These are phyloP conservation scores for Macrosteles quadrilineatus DNA, from an alignment of 1,140 invertebrate species.

Conservation along the genomic window DNA sequence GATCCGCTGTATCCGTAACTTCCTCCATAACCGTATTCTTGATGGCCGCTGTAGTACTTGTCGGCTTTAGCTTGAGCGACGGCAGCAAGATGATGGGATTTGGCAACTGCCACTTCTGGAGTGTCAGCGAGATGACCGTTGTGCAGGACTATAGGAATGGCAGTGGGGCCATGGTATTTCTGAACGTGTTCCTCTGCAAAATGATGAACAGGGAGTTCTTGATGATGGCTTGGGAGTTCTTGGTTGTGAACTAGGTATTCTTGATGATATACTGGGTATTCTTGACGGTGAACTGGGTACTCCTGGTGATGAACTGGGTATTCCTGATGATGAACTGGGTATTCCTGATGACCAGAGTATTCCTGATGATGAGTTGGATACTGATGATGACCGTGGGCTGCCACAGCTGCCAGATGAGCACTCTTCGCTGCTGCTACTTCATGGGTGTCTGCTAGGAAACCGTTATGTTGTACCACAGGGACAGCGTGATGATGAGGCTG, in stretches of 20 bases:
- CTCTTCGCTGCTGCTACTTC: constrained; percentile 41
- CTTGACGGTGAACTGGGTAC: too few species aligned
- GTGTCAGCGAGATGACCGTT: constrained; percentile 35
- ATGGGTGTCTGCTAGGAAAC: constrained; percentile 37
- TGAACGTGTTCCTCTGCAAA: background rate
- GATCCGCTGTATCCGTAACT: constrained; percentile 42
- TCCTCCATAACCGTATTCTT: constrained; percentile 7
- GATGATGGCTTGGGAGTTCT: too few species aligned
- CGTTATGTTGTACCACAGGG: background rate
- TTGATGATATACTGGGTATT: too few species aligned
- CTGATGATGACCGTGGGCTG: constrained; percentile 24
- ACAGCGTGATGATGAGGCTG: too few species aligned
- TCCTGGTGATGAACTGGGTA: too few species aligned
- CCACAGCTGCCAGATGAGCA: constrained; percentile 33
- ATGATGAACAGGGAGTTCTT: too few species aligned
- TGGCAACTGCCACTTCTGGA: constrained; percentile 39
- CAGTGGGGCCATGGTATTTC: constrained; percentile 28
- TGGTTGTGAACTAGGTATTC: too few species aligned
- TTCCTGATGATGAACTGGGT: too few species aligned
- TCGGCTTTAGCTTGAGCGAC: constrained; percentile 4
- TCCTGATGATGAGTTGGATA: too few species aligned
- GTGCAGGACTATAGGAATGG: constrained; percentile 29
- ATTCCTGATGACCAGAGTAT: too few species aligned
- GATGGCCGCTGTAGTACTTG: constrained; percentile 24
- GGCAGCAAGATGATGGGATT: constrained; percentile 37